A percentile compares a stretch with the other conserved stretches of the same genome.
These are phyloP conservation scores for Cheirogaleus medius DNA, from an alignment of 2,113 vertebrate species.

Conservation along the genomic window DNA sequence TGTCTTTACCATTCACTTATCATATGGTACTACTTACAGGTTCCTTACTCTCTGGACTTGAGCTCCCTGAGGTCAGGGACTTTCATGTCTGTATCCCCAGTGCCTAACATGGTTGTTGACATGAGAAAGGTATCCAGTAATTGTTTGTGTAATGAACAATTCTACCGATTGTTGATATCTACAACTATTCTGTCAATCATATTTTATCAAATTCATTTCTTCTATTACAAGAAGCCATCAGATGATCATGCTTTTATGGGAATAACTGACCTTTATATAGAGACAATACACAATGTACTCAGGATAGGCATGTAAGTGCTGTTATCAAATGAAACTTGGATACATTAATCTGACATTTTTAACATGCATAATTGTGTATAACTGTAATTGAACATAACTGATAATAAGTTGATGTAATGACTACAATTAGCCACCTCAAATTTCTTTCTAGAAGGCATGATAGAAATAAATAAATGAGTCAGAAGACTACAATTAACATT, in stretches of 20 bases:
- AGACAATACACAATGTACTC: background rate
- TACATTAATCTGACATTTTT: constrained; percentile 50
- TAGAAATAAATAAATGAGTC: constrained; percentile 69
- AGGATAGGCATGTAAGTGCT: constrained; percentile 6
- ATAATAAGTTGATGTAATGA: constrained; percentile 54
- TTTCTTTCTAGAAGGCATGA: constrained; percentile 56
- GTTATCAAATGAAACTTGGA: constrained; percentile 45
- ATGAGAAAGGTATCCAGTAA: background rate
- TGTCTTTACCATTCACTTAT: background rate
- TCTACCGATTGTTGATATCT: background rate
- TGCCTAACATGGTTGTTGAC: background rate
- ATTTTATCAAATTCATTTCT: constrained; percentile 51
- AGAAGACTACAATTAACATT: constrained; percentile 72
- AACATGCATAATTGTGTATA: constrained; percentile 28
- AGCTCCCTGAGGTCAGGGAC: background rate
- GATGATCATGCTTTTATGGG: constrained; percentile 7
- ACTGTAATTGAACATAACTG: constrained; percentile 59
- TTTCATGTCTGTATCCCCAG: background rate
- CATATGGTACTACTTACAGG: background rate
- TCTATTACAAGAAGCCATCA: background rate
- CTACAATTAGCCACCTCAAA: constrained; percentile 55
- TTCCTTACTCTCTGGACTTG: background rate
- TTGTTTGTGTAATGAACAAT: constrained; percentile 22
- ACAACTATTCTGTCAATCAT: background rate
- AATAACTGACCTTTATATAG: background rate